Base-by-base conservation (phyloP, 1,140 invertebrate species). In the Apis florea region DNA sequence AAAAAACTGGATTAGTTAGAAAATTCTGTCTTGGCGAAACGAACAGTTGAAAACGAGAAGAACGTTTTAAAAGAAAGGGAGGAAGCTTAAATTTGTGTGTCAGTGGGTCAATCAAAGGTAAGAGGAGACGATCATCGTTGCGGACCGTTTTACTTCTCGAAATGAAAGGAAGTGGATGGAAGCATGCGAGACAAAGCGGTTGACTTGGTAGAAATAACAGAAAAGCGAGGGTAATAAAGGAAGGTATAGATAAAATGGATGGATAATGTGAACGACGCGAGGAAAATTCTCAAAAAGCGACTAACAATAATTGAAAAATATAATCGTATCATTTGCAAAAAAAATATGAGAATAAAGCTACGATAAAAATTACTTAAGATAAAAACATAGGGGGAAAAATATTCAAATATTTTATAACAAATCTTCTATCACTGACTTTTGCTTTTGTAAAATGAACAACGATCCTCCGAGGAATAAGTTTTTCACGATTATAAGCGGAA, bases 31-130 rank as follows among this genome's bases (percentile, higher is more conserved):
- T 31, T 24, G 53, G 61, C 21, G 59, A 17, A 63, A 53, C 47
- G 76, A 21, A 13, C 15, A 19, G 24, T 10, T 40, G 26, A 31
- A 53, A 59, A 26, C 19, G 19, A 54, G 17, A 15, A n/a, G 69
- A 26, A 49, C n/a, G 58, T 49, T 10, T 66, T 47, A 54, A 67
- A 68, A 53, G 51, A 71, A 79, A n/a, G 24, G 26, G 58, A 71
- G 26, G n/a, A 47, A 26, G 59, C 53, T 66, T 26, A 54, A 73
- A 80, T 74, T 80, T 80, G 51, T 80, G 70, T 80, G 78, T 80
- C 70, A 80, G 61, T 74, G 78, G 78, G 78, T 80, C 78, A 74
- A 56, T 74, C 59, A 53, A 64, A 53, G n/a, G 26, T 13, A 64
- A 24, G 51, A 24, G 53, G 51, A 26, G 49, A 63, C 26, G 53